Evolutionary conservation across 1,140 invertebrate genomes (phyloP), one percentile per base, ranked within the genome.

Genomic region (Ceratosolen fusciceps): DNA sequence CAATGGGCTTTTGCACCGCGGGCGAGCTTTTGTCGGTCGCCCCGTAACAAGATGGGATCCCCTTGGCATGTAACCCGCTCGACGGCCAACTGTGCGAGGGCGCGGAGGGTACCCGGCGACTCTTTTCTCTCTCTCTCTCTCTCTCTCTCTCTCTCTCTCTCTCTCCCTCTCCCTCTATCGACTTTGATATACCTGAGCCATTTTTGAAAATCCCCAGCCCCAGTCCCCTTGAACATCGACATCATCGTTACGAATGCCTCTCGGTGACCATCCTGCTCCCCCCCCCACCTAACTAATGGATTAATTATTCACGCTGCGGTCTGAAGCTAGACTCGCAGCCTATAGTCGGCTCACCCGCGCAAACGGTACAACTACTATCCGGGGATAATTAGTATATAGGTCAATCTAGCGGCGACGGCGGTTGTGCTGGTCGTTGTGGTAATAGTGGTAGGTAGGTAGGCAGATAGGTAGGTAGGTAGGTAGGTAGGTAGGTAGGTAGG

Each of bases 21-120:
- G 77, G 77, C 49, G 77, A 74, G 72, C 77, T 74, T 74, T 79
- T 79, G 49, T 74, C 60, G 54, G 24, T 58, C n/a, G 43, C 21
- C 60, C n/a, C 62, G 52, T 76, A 76, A 65, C 62, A 60, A 62
- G 58, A 58, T 58, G 39, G 34, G 31, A 37, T n/a, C 31, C 60
- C 31, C 60, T 16, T 37, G 60, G 60, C 37, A 60, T 62, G 72
- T 5, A n/a, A 16, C 56, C 24, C 47, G 26, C 47, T 24, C n/a
- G 56, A 34, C 24, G 58, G 58, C 39, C 37, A 75, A 43, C 56
- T 72, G 26, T 65, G 43, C 26, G 58, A 62, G 37, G 34, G 43
- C 26, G 58, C 43, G 37, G 34, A 29, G 49, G 37, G 43, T 52
- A 74, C 34, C 47, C 19, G n/a, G 54, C n/a, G n/a, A n/a, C n/a